These are phyloP conservation scores for Salvator merianae DNA, from an alignment of 2,113 vertebrate genomes.

Conservation along the genomic window DNA sequence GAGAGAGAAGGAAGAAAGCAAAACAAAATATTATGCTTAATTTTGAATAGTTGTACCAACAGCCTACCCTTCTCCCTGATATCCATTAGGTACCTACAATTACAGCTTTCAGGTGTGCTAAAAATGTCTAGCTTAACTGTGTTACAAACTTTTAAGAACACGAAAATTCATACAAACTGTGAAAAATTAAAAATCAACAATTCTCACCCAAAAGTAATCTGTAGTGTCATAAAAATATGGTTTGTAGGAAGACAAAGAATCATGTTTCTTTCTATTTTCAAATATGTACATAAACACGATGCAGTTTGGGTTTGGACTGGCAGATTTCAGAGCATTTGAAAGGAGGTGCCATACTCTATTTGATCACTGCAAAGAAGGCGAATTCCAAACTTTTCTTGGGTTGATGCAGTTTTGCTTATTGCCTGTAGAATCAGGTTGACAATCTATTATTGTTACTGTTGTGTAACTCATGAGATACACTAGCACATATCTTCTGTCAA, in stretches of 20 bases:
- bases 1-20: background rate
- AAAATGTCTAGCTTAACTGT: no score
- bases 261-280: background rate
- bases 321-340: background rate
- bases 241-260: background rate
- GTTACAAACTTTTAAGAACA: no score
- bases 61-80: no score
- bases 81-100: no score
- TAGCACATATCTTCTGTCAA: background rate
- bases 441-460: background rate
- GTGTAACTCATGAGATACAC: background rate
- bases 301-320: no score
- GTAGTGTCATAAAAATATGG: background rate
- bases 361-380: constrained; percentile 3
- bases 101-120: no score
- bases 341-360: background rate
- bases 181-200: constrained; percentile 22
- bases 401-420: constrained; percentile 18
- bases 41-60: no score
- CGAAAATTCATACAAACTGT: background rate
- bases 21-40: no score
- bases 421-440: constrained; percentile 1
- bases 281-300: background rate
- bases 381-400: background rate
- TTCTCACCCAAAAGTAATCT: background rate